Evolutionary conservation across 2,888 invertebrate species (phyloP).

Genomic region (Cyrtodaria siliqua): DNA sequence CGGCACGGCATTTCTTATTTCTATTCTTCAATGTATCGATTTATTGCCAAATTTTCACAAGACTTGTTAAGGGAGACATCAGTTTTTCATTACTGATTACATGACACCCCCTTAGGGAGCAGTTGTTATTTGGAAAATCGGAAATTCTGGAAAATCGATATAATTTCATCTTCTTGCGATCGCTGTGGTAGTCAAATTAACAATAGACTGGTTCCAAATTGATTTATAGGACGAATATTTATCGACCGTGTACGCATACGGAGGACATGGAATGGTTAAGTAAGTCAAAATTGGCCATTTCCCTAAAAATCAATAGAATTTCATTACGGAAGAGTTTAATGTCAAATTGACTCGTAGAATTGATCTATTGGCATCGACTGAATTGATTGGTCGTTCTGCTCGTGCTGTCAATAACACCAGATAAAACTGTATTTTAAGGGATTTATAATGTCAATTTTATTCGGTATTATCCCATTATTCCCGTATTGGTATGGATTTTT

Average conservation of each 20-base stretch:
- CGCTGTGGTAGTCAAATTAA: neutral
- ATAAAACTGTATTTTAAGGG: too few species aligned
- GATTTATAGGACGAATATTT: conserved; percentile 5
- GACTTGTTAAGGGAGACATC: conserved; percentile 6
- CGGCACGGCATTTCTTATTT: neutral
- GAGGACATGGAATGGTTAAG: too few species aligned
- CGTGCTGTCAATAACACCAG: too few species aligned
- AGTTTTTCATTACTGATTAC: conserved; percentile 8
- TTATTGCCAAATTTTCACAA: conserved; percentile 1
- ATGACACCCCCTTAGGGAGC: conserved; percentile 8
- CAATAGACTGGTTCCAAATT: conserved; percentile 7
- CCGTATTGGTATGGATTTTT: too few species aligned
- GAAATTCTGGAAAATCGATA: conserved; percentile 17
- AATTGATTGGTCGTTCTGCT: too few species aligned
- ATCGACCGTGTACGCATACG: conserved; percentile 2
- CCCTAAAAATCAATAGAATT: too few species aligned
- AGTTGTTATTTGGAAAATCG: conserved; percentile 14
- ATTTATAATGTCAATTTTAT: too few species aligned
- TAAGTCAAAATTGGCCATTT: too few species aligned
- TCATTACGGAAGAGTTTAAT: too few species aligned
- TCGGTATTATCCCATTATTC: too few species aligned
- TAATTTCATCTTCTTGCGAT: conserved; percentile 13
- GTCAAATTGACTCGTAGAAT: too few species aligned
- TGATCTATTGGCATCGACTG: too few species aligned
- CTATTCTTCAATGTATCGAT: conserved; percentile 8